These are phyloP conservation scores for Melanostoma scalare DNA, from an alignment of 2,888 invertebrate species.

Conservation along the genomic window DNA sequence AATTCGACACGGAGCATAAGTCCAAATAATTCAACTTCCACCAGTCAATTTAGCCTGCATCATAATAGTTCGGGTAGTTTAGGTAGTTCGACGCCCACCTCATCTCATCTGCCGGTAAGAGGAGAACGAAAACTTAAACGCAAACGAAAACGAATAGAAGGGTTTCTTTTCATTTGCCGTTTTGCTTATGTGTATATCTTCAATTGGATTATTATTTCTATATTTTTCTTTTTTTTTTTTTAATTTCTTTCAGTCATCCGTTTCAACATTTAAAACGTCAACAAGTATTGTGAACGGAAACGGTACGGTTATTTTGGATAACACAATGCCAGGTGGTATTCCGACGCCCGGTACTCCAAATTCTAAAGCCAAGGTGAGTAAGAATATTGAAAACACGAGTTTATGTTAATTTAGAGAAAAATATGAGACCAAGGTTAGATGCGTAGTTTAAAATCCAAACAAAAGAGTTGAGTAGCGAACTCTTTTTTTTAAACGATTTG, in stretches of 20 bases:
- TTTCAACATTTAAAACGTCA: slow-evolving; percentile 82
- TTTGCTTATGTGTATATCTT: slow-evolving; percentile 16
- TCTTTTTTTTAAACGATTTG: neutral
- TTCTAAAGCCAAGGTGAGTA: slow-evolving; percentile 89
- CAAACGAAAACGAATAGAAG: slow-evolving; percentile 6
- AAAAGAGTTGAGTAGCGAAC: slow-evolving; percentile 63
- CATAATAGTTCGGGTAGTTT: slow-evolving; percentile 82
- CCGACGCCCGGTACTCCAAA: slow-evolving; percentile 90
- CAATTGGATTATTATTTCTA: slow-evolving; percentile 46
- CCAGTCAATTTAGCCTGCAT: slow-evolving; percentile 82
- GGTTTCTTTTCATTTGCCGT: slow-evolving; percentile 18
- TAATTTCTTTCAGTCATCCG: slow-evolving; percentile 78
- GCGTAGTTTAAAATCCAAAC: slow-evolving; percentile 25
- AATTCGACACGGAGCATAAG: slow-evolving; percentile 82
- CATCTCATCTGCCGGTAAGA: slow-evolving; percentile 81
- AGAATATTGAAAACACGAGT: slow-evolving; percentile 1
- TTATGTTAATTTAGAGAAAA: slow-evolving; percentile 18
- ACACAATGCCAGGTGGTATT: slow-evolving; percentile 88
- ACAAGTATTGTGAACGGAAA: slow-evolving; percentile 82
- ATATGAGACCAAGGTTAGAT: slow-evolving; percentile 30
- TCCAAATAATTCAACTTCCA: slow-evolving; percentile 82
- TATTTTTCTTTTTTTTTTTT: slow-evolving; percentile 29
- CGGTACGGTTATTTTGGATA: slow-evolving; percentile 81
- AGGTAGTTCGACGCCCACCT: slow-evolving; percentile 82
- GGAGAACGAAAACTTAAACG: neutral